These are phyloP conservation scores for Trematocara marginatum DNA, from an alignment of 2,113 vertebrate species.

Conservation along the genomic window DNA sequence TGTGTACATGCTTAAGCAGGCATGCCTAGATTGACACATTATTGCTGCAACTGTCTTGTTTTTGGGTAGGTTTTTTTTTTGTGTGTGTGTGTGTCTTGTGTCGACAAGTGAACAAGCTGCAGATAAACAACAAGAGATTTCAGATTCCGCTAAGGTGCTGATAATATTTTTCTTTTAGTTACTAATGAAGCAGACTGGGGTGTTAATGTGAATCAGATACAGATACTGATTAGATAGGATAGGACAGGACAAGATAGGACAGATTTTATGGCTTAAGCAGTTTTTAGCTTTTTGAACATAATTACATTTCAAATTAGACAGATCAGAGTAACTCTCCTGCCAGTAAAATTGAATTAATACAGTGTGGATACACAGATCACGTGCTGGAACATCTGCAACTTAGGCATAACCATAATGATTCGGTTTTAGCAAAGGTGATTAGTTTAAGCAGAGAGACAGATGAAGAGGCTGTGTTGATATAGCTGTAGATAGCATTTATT, in stretches of 20 bases:
- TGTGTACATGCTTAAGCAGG: background rate
- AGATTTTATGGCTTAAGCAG: slow-evolving; percentile 18
- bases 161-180: slow-evolving; percentile 1
- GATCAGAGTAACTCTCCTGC: slow-evolving; percentile 16
- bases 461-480: background rate
- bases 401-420: background rate
- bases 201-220: slow-evolving; percentile 25
- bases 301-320: slow-evolving; percentile 36
- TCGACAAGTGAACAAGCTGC: background rate
- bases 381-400: background rate
- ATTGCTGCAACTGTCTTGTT: background rate
- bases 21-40: background rate
- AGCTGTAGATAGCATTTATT: background rate
- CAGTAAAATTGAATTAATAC: slow-evolving; percentile 23
- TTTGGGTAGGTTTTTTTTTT: background rate
- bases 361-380: background rate
- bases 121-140: background rate
- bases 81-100: background rate
- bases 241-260: too few species aligned
- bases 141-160: background rate
- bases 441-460: background rate
- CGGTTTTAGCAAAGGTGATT: slow-evolving; percentile 6
- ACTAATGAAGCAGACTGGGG: background rate
- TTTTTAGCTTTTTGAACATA: slow-evolving; percentile 17
- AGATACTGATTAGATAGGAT: slow-evolving; percentile 32